These are phyloP conservation scores for Mesorhabditis sp. DNA, from an alignment of 2,888 invertebrate species.

Conservation along the genomic window DNA sequence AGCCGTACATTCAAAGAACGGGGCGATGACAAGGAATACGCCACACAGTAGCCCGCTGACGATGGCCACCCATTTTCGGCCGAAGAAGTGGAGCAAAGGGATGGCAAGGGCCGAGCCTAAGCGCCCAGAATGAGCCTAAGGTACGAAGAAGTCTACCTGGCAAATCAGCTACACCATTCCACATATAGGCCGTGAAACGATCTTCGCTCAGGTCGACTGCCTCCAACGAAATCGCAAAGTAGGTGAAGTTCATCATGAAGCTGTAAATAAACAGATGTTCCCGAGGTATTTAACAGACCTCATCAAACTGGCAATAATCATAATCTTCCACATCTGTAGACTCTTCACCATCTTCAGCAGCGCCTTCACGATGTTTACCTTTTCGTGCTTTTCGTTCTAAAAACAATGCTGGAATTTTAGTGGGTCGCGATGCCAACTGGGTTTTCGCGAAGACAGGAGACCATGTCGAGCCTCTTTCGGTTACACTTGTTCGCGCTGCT, in stretches of 20 bases:
- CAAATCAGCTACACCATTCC: slow-evolving; percentile 13
- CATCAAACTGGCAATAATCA: slow-evolving; percentile 14
- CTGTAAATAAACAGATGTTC: slow-evolving; percentile 8
- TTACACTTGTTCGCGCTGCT: slow-evolving; percentile 12
- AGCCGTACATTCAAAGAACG: neutral
- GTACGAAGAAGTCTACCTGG: neutral
- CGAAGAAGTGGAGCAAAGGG: neutral
- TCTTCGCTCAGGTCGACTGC: slow-evolving; percentile 14
- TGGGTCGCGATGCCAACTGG: neutral
- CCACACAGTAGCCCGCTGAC: neutral
- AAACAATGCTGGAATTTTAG: slow-evolving; percentile 7
- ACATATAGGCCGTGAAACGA: slow-evolving; percentile 15
- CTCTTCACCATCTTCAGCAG: slow-evolving; percentile 6
- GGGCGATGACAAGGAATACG: neutral
- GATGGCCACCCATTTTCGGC: slow-evolving; percentile 2
- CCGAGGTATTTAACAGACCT: neutral
- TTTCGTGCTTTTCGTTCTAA: slow-evolving; percentile 9
- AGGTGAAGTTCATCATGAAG: slow-evolving; percentile 13
- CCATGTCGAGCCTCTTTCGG: slow-evolving; percentile 7
- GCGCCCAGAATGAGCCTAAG: neutral
- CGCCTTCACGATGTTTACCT: slow-evolving; percentile 1
- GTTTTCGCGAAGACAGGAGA: neutral
- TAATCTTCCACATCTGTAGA: slow-evolving; percentile 7
- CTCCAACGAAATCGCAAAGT: slow-evolving; percentile 18
- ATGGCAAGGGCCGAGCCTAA: neutral